Percentiles rank a stretch among this genome's conserved stretches.
Evolutionary conservation across 1,140 invertebrate species (phyloP).

Genomic region (Orussus abietinus): DNA sequence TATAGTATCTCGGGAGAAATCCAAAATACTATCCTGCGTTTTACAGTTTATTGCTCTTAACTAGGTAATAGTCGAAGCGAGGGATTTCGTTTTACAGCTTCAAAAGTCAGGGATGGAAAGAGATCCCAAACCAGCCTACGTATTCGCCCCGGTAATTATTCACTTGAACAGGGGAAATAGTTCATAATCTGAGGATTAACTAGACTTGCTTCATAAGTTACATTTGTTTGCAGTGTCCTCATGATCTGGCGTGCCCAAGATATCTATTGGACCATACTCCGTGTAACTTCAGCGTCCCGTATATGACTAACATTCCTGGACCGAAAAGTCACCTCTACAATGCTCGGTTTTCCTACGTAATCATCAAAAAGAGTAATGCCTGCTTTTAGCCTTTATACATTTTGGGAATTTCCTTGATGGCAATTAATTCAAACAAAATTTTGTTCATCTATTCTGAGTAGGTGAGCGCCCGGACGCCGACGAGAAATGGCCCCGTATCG

Average conservation of each 20-base stretch:
- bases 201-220: conserved; percentile 15
- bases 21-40: conserved; percentile 14
- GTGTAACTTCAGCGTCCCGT: conserved; percentile 74
- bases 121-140: conserved; percentile 47
- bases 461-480: conserved; percentile 48
- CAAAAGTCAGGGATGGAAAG: conserved; percentile 37
- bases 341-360: conserved; percentile 70
- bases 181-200: conserved; percentile 9
- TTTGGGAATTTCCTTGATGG: conserved; percentile 10
- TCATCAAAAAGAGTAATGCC: conserved; percentile 72
- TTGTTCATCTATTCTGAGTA: conserved; percentile 20
- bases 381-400: conserved; percentile 6
- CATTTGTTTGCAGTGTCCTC: conserved; percentile 67
- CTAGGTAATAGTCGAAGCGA: conserved; percentile 68
- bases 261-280: conserved; percentile 58
- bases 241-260: conserved; percentile 72
- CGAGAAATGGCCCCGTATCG: conserved; percentile 72
- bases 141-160: conserved; percentile 70
- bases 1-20: conserved; percentile 4
- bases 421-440: conserved; percentile 13
- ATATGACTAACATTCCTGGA: conserved; percentile 56
- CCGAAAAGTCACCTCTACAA: conserved; percentile 31
- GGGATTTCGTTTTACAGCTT: conserved; percentile 65
- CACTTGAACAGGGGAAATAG: conserved; percentile 14
- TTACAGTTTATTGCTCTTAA: conserved; percentile 26